Evolutionary conservation across 2,113 vertebrate species (phyloP).

Genomic region (Podarcis muralis): DNA sequence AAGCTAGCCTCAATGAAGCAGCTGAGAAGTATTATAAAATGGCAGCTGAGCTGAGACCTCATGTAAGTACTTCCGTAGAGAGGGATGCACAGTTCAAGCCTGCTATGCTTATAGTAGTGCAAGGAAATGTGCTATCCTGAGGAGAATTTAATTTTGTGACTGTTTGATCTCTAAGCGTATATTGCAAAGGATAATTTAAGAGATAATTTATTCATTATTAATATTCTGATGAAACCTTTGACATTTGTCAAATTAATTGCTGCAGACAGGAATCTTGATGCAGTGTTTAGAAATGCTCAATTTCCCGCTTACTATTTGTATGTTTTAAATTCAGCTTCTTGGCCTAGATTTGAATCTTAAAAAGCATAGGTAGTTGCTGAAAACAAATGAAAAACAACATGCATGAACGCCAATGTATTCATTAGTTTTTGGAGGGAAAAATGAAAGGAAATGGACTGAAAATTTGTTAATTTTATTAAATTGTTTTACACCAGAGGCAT

Average conservation of each 20-base stretch:
- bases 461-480: no score
- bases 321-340: neutral
- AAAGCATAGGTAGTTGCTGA: no score
- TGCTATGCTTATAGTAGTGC: no score
- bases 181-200: constrained; percentile 15
- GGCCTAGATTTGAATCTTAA: neutral
- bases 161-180: constrained; percentile 19
- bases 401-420: no score
- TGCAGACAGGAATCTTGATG: neutral
- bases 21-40: constrained; percentile 94
- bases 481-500: no score
- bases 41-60: constrained; percentile 91
- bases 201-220: constrained; percentile 13
- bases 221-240: constrained; percentile 19
- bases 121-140: accelerated
- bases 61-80: constrained; percentile 85
- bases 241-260: constrained; percentile 30
- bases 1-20: constrained; percentile 95
- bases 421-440: no score
- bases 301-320: neutral
- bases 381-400: no score
- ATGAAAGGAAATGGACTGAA: no score
- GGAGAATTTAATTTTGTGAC: neutral
- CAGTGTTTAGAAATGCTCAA: neutral
- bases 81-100: constrained; percentile 20